These are phyloP conservation scores for Botia almorhae DNA, from an alignment of 2,797 vertebrate genomes.

Conservation along the genomic window DNA sequence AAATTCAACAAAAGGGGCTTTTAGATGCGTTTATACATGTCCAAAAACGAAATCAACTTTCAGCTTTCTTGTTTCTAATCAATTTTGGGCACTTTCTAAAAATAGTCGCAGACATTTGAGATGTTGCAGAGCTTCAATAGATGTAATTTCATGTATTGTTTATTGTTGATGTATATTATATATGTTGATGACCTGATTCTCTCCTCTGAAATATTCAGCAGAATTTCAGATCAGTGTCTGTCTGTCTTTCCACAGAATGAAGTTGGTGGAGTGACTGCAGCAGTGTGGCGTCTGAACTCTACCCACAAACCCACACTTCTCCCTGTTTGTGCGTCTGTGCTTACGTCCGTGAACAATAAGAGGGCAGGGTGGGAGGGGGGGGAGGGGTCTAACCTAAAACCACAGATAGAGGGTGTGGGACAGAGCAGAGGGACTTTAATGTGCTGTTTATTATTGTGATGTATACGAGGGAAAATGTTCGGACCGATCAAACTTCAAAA, in stretches of 20 bases:
- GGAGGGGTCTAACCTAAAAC: constrained; percentile 26
- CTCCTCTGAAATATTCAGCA: neutral
- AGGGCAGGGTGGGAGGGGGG: constrained; percentile 53
- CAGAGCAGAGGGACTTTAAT: constrained; percentile 65
- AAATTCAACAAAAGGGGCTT: too few species aligned
- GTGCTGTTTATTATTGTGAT: constrained; percentile 83
- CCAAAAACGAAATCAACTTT: too few species aligned
- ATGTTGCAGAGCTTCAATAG: too few species aligned
- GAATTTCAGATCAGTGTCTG: neutral
- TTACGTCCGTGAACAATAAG: constrained; percentile 75
- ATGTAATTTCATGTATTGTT: too few species aligned
- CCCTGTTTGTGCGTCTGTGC: constrained; percentile 80
- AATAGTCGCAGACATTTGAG: too few species aligned
- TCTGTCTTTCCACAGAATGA: constrained; percentile 62
- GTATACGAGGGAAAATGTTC: constrained; percentile 80
- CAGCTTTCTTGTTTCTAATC: too few species aligned
- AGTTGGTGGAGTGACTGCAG: constrained; percentile 71
- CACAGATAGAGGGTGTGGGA: constrained; percentile 21
- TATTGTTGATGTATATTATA: too few species aligned
- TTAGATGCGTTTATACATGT: too few species aligned
- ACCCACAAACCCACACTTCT: constrained; percentile 77
- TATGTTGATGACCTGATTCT: too few species aligned
- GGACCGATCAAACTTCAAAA: constrained; percentile 77
- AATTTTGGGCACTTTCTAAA: too few species aligned
- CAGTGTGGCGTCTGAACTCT: constrained; percentile 74